phyloP scores from a whole-genome alignment of 2,888 invertebrate species.

The Octonoba sinensis region DNA sequence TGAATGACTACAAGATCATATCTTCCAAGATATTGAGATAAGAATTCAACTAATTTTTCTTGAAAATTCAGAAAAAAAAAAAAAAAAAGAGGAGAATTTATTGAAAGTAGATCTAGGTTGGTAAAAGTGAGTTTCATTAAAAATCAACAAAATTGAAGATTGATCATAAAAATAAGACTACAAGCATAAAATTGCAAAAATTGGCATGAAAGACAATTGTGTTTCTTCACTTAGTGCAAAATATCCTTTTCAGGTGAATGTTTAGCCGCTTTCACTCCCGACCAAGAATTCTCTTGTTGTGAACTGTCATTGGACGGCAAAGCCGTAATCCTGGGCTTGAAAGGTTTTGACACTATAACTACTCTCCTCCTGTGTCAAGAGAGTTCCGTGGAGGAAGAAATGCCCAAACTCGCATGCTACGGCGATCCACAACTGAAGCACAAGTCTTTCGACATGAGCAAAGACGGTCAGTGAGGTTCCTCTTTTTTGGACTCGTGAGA shows the following conservation, averaged over 20 bases:
- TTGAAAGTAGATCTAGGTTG: too few species aligned
- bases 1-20: not conserved
- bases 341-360: constrained; percentile 72
- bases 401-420: constrained; percentile 45
- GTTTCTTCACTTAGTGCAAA: too few species aligned
- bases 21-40: too few species aligned
- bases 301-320: constrained; percentile 83
- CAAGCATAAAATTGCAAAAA: too few species aligned
- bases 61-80: too few species aligned
- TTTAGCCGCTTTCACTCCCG: constrained; percentile 84
- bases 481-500: not conserved
- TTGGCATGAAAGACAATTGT: too few species aligned
- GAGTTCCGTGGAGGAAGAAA: constrained; percentile 53
- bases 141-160: too few species aligned
- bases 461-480: constrained; percentile 47
- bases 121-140: too few species aligned
- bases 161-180: too few species aligned
- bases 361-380: constrained; percentile 58
- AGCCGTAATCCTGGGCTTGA: constrained; percentile 79
- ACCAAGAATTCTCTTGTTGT: constrained; percentile 81
- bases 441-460: constrained; percentile 55
- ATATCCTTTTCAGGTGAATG: constrained; percentile 77
- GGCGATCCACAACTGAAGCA: constrained; percentile 52
- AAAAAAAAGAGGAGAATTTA: too few species aligned
- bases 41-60: too few species aligned